A percentile compares a stretch with the other conserved stretches of the same genome.
These are phyloP conservation scores for Acanthacorydalis orientalis DNA, from an alignment of 2,888 invertebrate species.

Conservation along the genomic window DNA sequence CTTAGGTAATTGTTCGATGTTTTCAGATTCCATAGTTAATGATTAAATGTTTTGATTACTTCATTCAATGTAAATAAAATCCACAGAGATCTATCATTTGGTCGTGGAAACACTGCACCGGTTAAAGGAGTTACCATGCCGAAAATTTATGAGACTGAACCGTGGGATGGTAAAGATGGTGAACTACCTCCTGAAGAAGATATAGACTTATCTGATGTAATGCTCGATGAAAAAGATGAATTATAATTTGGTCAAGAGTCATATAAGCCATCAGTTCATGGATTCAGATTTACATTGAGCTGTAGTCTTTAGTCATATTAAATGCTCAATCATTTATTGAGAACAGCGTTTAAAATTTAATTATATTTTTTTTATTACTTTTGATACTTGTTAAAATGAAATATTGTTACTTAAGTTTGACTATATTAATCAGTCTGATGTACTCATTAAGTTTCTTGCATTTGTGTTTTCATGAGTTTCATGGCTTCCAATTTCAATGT, in stretches of 20 bases:
- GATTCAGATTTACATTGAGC: too few relatives aligned
- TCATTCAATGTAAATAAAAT: slow-evolving; percentile 5
- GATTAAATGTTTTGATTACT: neutral
- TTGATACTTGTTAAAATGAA: too few relatives aligned
- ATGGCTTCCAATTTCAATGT: too few relatives aligned
- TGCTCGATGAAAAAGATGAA: slow-evolving; percentile 66
- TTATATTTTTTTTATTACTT: too few relatives aligned
- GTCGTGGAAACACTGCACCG: slow-evolving; percentile 81
- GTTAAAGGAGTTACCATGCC: slow-evolving; percentile 71
- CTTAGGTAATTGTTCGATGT: slow-evolving; percentile 34
- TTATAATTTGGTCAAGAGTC: slow-evolving; percentile 29
- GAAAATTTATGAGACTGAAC: slow-evolving; percentile 40
- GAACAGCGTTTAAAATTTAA: too few relatives aligned
- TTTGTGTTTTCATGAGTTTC: too few relatives aligned
- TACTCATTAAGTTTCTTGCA: too few relatives aligned
- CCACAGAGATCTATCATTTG: slow-evolving; percentile 73
- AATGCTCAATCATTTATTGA: too few relatives aligned
- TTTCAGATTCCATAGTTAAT: slow-evolving; percentile 1
- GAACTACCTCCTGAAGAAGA: slow-evolving; percentile 74
- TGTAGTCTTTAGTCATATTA: too few relatives aligned
- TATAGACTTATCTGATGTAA: slow-evolving; percentile 80
- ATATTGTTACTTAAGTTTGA: too few relatives aligned
- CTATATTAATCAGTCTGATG: too few relatives aligned
- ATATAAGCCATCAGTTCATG: too few relatives aligned
- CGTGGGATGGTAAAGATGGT: slow-evolving; percentile 95